Evolutionary conservation across 2,113 vertebrate genomes (phyloP).

Genomic region (Brachirus orientalis): DNA sequence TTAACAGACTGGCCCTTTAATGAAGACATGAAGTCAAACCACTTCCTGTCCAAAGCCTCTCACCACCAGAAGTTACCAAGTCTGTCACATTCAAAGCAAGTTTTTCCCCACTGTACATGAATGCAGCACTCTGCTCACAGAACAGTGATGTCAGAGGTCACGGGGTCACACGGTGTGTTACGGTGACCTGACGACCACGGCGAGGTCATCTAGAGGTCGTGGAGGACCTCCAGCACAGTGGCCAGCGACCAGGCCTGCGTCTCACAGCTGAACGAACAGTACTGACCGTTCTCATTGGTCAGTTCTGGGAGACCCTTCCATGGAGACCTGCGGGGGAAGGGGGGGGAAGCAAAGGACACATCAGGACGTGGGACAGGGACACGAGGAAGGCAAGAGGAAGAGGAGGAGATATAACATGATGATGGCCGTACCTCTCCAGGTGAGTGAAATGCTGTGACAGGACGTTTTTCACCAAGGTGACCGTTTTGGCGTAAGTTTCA

Average conservation of each 20-base stretch:
- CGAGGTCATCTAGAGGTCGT: constrained; percentile 51
- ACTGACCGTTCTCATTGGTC: constrained; percentile 94
- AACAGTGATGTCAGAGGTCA: background rate
- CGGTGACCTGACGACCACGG: constrained; percentile 24
- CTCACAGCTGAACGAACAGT: constrained; percentile 97
- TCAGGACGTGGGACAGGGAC: background rate
- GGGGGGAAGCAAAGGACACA: background rate
- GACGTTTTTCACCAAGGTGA: constrained; percentile 89
- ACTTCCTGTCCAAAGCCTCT: background rate
- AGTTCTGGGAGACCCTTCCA: constrained; percentile 98
- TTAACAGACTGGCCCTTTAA: no score
- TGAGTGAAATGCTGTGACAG: constrained; percentile 93
- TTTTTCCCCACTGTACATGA: background rate
- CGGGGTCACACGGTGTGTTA: background rate
- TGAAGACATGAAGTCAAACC: no score
- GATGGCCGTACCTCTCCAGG: constrained; percentile 89
- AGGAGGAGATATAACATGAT: background rate
- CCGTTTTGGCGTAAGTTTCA: constrained; percentile 81
- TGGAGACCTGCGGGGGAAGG: constrained; percentile 83
- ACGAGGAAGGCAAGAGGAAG: background rate
- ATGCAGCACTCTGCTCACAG: background rate
- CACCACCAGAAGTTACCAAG: no score
- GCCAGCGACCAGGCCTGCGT: constrained; percentile 95
- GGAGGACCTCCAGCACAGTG: constrained; percentile 88
- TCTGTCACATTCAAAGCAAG: background rate